Conservation (phyloP, 2,888 invertebrate genomes). For the Dryomyza anilis region DNA sequence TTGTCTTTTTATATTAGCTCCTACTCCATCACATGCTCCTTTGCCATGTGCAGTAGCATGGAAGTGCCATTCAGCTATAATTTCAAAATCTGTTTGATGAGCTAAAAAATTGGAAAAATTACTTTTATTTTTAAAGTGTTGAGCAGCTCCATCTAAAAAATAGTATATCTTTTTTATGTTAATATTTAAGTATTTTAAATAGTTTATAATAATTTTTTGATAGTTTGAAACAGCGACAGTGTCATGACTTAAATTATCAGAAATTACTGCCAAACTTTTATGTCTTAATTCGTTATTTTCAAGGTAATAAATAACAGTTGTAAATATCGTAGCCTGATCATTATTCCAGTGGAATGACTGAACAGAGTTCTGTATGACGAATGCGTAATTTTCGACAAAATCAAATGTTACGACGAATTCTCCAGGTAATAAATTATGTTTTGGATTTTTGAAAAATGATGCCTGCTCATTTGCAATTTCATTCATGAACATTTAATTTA, state of each 20-base stretch:
- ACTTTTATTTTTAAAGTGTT: conserved; percentile 1
- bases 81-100: background rate
- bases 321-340: background rate
- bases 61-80: background rate
- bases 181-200: background rate
- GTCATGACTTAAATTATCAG: too few relatives aligned
- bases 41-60: conserved; percentile 2
- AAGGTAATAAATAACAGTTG: background rate
- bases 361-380: conserved; percentile 14
- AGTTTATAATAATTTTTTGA: too few relatives aligned
- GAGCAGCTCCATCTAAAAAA: conserved; percentile 9
- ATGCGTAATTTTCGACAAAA: conserved; percentile 22
- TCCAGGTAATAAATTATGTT: conserved; percentile 8
- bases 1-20: background rate
- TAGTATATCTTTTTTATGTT: background rate
- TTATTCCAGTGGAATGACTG: conserved; percentile 1
- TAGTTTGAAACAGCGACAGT: too few relatives aligned
- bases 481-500: too few relatives aligned
- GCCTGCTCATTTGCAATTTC: too few relatives aligned
- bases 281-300: too few relatives aligned
- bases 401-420: conserved; percentile 10
- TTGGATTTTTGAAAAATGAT: conserved; percentile 6
- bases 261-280: too few relatives aligned
- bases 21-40: background rate
- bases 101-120: background rate